Base-by-base conservation (phyloP, 2,888 invertebrate species). In the Tenthredo mesomela region DNA sequence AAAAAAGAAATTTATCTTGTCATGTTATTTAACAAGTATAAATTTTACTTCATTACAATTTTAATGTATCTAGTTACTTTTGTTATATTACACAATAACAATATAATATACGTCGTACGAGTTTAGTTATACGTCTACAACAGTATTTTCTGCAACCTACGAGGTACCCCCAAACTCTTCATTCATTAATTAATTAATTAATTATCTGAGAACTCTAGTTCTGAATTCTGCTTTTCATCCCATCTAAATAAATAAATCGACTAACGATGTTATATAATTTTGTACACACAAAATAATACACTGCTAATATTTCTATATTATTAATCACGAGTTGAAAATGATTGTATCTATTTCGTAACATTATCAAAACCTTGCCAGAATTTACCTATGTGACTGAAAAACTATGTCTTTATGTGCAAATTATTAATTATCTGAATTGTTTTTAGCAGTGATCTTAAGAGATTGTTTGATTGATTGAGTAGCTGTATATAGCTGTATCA, bases 31-130 rank as follows among this genome's bases (percentile, higher is more conserved):
- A 80, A 40, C 80, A 61, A 80, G 80, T 80, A 80, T 80, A 80
- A 80, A 61, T 80, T 80, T 80, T 40, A 40, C 58, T 61, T 80
- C 37, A 33, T 50, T 54, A 77, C 58, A 61, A 80, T 80, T 80
- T 40, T 40, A 80, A 58, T 61, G 58, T 80, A 80, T 25, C 29
- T 80, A 80, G 29, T 33, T 73, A 65, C n/a, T 65, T 40, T 12
- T 82, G 37, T 37, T 82, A 84, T 61, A 29, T n/a, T 67, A 67
- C 33, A 67, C 25, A 33, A 40, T 40, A 80, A n/a, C 33, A 77
- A 54, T 54, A 80, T 80, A 80, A 33, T 54, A 80, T 80, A 80
- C 40, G 40, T 61, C 80, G 80, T 80, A 80, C 80, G 80, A 80
- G 80, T 80, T 80, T 61, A 50, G 61, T 80, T 61, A 5, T 61